Evolutionary conservation across 2,888 invertebrate species (phyloP).

Genomic region (Dicyrtomina minuta): DNA sequence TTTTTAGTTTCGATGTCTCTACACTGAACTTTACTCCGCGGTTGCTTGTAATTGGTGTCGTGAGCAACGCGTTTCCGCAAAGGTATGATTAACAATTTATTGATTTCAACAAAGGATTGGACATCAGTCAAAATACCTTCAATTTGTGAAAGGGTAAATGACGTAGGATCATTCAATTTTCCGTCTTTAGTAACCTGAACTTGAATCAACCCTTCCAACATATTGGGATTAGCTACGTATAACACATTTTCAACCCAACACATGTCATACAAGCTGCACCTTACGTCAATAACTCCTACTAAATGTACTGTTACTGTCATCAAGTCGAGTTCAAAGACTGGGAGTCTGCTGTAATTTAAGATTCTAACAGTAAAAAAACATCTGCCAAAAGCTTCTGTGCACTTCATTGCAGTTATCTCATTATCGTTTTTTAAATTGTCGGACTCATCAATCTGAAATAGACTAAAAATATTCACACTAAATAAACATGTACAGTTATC

Average conservation of each 20-base stretch:
- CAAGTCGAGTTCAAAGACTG: constrained; percentile 20
- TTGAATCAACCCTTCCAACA: not conserved
- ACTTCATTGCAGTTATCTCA: constrained; percentile 1
- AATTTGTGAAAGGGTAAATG: no score
- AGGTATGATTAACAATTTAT: no score
- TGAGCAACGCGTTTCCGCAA: no score
- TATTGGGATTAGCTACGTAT: not conserved
- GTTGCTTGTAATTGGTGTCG: no score
- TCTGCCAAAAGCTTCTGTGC: not conserved
- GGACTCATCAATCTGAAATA: not conserved
- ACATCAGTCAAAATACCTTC: no score
- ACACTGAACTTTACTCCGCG: no score
- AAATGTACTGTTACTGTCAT: not conserved
- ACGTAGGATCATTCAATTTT: no score
- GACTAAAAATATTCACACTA: constrained; percentile 1
- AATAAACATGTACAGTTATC: not conserved
- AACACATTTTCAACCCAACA: constrained; percentile 9
- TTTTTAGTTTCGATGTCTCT: no score
- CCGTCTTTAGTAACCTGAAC: not conserved
- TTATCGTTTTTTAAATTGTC: not conserved
- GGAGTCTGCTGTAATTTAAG: not conserved
- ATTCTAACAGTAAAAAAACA: constrained; percentile 16
- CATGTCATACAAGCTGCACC: not conserved
- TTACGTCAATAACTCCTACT: not conserved
- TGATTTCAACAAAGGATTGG: no score